Evolutionary conservation across 2,113 vertebrate genomes (phyloP).

Genomic region (Cryptoleucopteryx plumbea): DNA sequence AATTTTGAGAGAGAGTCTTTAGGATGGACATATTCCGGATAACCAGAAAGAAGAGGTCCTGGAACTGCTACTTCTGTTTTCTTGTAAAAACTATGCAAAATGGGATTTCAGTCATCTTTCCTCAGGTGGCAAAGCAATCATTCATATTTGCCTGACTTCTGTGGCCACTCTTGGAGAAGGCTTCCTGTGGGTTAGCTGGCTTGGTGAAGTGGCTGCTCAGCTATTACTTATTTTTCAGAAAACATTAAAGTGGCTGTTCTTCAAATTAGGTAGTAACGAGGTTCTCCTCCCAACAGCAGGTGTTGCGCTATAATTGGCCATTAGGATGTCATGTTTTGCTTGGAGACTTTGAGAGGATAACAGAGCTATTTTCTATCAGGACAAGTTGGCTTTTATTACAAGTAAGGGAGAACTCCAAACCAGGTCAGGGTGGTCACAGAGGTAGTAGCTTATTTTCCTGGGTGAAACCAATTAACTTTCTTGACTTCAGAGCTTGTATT

Average conservation of each 20-base stretch:
- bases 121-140: neutral
- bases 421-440: neutral
- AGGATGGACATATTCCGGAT: neutral
- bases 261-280: conserved; percentile 40
- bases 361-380: neutral
- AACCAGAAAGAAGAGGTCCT: neutral
- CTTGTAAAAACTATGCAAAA: neutral
- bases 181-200: neutral
- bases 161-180: neutral
- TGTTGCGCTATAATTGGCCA: conserved; percentile 61
- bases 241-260: conserved; percentile 6
- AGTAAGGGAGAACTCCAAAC: neutral
- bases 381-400: conserved; percentile 12
- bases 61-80: neutral
- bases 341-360: conserved; percentile 10
- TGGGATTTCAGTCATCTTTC: neutral
- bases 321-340: conserved; percentile 60
- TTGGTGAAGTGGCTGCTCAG: neutral
- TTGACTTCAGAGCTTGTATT: neutral
- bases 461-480: conserved; percentile 17
- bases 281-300: conserved; percentile 28
- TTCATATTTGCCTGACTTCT: neutral
- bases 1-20: neutral
- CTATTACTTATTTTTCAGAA: conserved; percentile 17
- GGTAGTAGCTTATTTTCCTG: conserved; percentile 1